Evolutionary conservation across 64 coral and sea anemone species (phyloP), one percentile per base, ranked within the genome.

Genomic region (Catalaphyllia jardinei): DNA sequence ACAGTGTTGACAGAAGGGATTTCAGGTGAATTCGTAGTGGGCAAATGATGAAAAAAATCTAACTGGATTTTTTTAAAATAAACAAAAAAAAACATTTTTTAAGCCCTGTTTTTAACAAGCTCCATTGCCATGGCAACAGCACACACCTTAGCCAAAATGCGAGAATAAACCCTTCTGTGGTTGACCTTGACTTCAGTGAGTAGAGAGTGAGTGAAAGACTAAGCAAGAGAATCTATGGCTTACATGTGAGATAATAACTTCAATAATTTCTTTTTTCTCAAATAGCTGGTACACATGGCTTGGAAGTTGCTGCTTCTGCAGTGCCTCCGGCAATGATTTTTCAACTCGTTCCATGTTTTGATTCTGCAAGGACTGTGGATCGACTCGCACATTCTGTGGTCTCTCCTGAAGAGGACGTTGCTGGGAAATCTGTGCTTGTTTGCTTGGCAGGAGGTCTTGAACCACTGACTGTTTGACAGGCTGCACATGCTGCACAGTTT

Each of bases 221-320:
- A 57, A 69, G 10, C 65, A 69, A 27, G n/a, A 5, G n/a, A 20
- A 67, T 31, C 30, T 0, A 19, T 20, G 27, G 65, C 81, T 71
- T 85, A 85, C 81, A 71, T 71, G 13, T 71, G 81, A 71, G 4
- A 85, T 18, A 0, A 69, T 17, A 64, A 71, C 63, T 49, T 51
- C 63, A n/a, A 71, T 71, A 20, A 85, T 33, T 38, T 85, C 81
- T 67, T 50, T 50, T 39, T 71, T 85, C 9, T 69, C 35, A 85
- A 85, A 85, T 18, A 85, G 52, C 33, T 85, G 81, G 63, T 85
- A 69, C 22, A 24, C 6, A 10, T 24, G 12, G 65, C 10, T 71
- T 14, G 62, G 62, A 38, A 71, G 81, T 42, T 83, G 80, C 0
- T 28, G 62, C 6, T 57, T 16, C 51, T 85, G 62, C n/a, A 28